These are phyloP conservation scores for Danio jaintianensis DNA, from an alignment of 2,797 vertebrate genomes.

Conservation along the genomic window DNA sequence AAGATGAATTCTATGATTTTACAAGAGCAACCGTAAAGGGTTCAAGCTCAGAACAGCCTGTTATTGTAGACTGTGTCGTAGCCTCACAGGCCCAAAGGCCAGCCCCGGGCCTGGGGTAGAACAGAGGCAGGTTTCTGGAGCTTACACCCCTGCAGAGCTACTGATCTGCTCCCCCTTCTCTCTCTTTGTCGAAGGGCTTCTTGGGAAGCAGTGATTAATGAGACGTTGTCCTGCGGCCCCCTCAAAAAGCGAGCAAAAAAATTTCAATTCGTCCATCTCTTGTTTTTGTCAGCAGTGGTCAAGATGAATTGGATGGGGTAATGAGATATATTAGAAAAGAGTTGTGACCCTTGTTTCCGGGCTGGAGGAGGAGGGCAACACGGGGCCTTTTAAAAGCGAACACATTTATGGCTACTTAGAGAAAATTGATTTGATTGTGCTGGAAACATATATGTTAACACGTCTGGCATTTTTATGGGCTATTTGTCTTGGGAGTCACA, in stretches of 20 bases:
- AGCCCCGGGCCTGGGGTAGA: conserved; percentile 63
- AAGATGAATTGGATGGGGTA: conserved; percentile 87
- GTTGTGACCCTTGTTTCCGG: conserved; percentile 82
- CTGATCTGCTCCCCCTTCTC: conserved; percentile 51
- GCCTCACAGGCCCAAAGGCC: conserved; percentile 59
- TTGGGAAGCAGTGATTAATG: conserved; percentile 88
- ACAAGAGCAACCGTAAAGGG: not conserved
- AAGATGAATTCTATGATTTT: not conserved
- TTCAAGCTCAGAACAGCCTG: conserved; percentile 3
- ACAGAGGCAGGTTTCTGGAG: conserved; percentile 60
- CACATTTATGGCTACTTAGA: conserved; percentile 99
- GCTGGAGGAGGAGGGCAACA: conserved; percentile 82
- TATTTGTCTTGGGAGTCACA: conserved; percentile 84
- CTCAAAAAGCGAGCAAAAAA: conserved; percentile 80
- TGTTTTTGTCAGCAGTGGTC: conserved; percentile 67
- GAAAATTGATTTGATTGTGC: conserved; percentile 99
- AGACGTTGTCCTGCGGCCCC: conserved; percentile 77
- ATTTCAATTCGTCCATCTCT: conserved; percentile 78
- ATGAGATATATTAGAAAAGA: conserved; percentile 88
- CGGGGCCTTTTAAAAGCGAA: conserved; percentile 94
- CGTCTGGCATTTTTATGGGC: conserved; percentile 97
- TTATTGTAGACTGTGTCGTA: conserved; percentile 13
- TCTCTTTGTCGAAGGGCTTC: conserved; percentile 78
- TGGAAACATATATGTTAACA: conserved; percentile 91
- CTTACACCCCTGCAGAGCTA: conserved; percentile 69